Evolutionary conservation across 2,797 vertebrate genomes (phyloP), one percentile per base, ranked within the genome.

Genomic region (Pelobates cultripes): DNA sequence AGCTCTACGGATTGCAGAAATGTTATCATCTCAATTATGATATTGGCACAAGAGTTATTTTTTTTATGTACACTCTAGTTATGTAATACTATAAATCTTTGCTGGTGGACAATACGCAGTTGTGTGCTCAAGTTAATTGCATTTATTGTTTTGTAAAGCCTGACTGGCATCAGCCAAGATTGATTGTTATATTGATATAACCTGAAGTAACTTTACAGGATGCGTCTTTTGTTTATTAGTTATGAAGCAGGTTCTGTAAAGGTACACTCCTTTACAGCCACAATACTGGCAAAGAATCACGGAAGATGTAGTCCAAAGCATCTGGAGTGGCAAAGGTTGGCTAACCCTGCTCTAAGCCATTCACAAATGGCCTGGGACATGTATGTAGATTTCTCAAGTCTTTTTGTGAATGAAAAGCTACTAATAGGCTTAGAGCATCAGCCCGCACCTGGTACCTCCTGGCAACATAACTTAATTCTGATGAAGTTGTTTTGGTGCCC

Each of bases 1-100:
- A 1, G 96, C 98, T 5, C 57, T 95, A 67, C 92, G 94, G 86
- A 80, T 96, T 87, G 83, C 95, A 60, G 87, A 91, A 57, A 88
- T 87, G 80, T 89, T 98, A 70, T 95, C 91, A 86, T 86, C 87
- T 79, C 88, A 89, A 44, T 87, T 96, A 45, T 95, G 93, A 90
- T 45, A 66, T 7, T 79, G 72, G 69, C 73, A 60, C 55, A 66
- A 44, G 53, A 6, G 72, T 80, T 28, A n/a, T 28, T 28, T 28
- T 12, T 3, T 40, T 70, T 53, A 63, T 63, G 14, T 70, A n/a
- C 82, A 81, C 57, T 45, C 0, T 53, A 67, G 69, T 66, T 78
- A 67, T 77, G 53, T 66, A 69, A 70, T 79, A 40, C 80, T 43
- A 80, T 84, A 73, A 68, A 45, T 45, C 81, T 85, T 81, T 78